These are phyloP conservation scores for Synergus itoensis DNA, from an alignment of 2,888 invertebrate genomes.

Conservation along the genomic window DNA sequence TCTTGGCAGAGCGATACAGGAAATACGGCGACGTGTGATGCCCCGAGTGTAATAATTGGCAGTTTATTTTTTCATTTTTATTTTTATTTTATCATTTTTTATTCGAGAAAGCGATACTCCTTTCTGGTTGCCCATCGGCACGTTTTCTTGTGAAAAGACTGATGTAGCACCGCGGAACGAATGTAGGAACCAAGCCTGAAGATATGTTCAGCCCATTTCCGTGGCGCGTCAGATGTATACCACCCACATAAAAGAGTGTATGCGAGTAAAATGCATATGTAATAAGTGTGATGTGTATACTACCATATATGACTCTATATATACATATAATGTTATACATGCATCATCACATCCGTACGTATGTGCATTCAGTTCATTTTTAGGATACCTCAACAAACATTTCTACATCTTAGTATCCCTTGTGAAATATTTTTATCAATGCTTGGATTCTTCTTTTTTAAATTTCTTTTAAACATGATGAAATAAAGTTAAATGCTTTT, in stretches of 20 bases:
- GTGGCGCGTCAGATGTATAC: constrained; percentile 45
- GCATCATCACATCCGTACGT: not conserved
- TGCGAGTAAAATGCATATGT: constrained; percentile 42
- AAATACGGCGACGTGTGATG: not conserved
- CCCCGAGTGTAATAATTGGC: constrained; percentile 26
- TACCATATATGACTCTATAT: constrained; percentile 1
- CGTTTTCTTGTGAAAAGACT: constrained; percentile 25
- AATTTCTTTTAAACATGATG: not conserved
- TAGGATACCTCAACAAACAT: not conserved
- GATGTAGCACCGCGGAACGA: constrained; percentile 27
- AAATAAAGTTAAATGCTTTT: not conserved
- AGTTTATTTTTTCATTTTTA: not conserved
- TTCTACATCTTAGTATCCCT: too few species aligned
- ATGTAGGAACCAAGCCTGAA: constrained; percentile 33
- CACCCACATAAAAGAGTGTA: constrained; percentile 45
- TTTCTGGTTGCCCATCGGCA: constrained; percentile 19
- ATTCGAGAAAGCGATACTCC: constrained; percentile 7
- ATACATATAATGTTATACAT: not conserved
- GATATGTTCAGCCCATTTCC: constrained; percentile 34
- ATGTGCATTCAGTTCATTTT: not conserved
- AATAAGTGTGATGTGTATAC: constrained; percentile 41
- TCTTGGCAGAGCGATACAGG: not conserved
- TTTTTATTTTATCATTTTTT: constrained; percentile 5
- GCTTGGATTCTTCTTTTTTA: too few species aligned
- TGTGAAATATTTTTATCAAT: too few species aligned